Evolutionary conservation across 2,113 vertebrate genomes (phyloP).

Genomic region (Cyanistes caeruleus): DNA sequence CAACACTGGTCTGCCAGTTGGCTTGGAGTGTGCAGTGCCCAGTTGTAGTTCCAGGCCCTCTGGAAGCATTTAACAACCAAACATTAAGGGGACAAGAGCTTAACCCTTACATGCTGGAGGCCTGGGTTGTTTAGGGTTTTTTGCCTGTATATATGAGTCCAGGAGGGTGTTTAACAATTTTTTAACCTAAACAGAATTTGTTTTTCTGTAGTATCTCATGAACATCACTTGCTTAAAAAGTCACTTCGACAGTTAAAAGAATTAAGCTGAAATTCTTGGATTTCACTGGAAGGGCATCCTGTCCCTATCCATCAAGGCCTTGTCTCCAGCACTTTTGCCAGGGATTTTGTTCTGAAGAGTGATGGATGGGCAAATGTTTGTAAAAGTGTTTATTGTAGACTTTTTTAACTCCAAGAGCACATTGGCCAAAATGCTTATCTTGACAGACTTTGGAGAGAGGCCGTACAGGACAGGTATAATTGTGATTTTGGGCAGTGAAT

Average conservation of each 20-base stretch:
- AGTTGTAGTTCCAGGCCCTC: conserved; percentile 20
- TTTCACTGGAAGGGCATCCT: conserved; percentile 38
- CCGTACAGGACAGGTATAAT: neutral
- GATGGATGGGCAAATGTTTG: neutral
- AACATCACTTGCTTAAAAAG: neutral
- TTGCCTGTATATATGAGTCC: neutral
- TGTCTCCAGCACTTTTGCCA: neutral
- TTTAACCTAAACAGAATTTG: neutral
- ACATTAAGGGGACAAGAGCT: neutral
- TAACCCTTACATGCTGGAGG: neutral
- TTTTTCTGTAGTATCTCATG: neutral
- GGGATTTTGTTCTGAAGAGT: neutral
- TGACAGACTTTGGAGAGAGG: neutral
- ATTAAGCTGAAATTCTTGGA: neutral
- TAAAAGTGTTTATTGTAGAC: neutral
- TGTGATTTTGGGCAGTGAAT: neutral
- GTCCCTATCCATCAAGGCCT: conserved; percentile 19
- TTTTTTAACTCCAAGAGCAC: neutral
- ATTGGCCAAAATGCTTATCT: neutral
- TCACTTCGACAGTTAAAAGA: neutral
- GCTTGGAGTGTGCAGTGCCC: conserved; percentile 21
- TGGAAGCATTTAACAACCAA: conserved; percentile 42
- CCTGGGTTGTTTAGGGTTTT: neutral
- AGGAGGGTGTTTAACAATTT: neutral
- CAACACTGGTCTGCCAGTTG: conserved; percentile 60